Percentiles rank a stretch among this genome's conserved stretches.
These are phyloP conservation scores for Brachypodius melanocephalos DNA, from an alignment of 2,113 vertebrate genomes.

Conservation along the genomic window DNA sequence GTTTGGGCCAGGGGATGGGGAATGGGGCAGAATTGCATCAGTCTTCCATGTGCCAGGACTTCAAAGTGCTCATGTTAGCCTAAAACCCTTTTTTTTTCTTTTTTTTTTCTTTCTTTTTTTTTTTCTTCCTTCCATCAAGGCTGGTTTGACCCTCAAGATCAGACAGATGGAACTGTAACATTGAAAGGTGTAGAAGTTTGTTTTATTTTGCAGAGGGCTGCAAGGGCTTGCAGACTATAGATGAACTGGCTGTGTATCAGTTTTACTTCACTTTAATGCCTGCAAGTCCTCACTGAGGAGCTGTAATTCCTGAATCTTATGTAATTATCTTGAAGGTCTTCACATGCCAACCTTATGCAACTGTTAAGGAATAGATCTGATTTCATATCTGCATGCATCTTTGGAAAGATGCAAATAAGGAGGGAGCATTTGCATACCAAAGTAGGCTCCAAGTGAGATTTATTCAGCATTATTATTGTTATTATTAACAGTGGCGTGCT, in stretches of 20 bases:
- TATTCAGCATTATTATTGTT: neutral
- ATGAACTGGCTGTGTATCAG: neutral
- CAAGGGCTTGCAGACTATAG: neutral
- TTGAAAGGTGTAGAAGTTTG: neutral
- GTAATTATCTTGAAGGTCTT: neutral
- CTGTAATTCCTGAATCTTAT: neutral
- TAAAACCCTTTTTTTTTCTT: accelerated
- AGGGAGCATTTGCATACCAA: neutral
- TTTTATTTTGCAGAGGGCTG: neutral
- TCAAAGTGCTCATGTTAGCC: neutral
- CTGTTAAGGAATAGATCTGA: neutral
- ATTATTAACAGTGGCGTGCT: neutral
- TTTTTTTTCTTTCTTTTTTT: neutral
- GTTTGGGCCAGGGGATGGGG: neutral
- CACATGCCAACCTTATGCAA: neutral
- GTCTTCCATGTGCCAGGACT: neutral
- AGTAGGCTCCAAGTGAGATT: neutral
- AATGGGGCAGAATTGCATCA: neutral
- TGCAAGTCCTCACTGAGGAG: neutral
- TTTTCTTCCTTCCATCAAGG: neutral
- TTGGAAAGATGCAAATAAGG: slow-evolving; percentile 6
- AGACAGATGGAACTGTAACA: neutral
- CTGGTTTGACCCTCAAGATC: neutral
- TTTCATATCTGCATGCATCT: neutral
- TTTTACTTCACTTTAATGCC: neutral